Evolutionary conservation across 2,797 vertebrate genomes (phyloP), one percentile per base, ranked within the genome.

Genomic region (Bradypus variegatus): DNA sequence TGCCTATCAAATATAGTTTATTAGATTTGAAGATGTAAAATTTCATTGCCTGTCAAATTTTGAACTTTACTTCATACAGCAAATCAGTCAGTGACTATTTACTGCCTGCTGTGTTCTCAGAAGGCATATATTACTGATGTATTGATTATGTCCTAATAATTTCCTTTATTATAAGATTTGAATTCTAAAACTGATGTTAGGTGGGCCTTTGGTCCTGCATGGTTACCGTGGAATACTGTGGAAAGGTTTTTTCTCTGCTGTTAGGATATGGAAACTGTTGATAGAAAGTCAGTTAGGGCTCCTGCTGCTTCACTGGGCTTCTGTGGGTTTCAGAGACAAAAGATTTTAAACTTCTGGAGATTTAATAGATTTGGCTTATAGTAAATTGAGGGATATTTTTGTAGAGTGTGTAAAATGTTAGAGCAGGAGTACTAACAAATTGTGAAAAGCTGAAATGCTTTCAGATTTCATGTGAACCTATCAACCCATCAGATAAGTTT

Each of bases 281-380:
- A 77, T 69, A 38, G 79, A 72, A 86, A 94, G 90, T 93, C 70
- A 60, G 9, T 82, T 72, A 41, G 91, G 81, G 73, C 33, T 90
- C 31, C 36, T 53, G 48, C 45, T 87, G 53, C 29, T 82, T 80
- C 48, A 16, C 18, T 64, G 80, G 41, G 18, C 83, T 78, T 90
- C 64, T 45, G 58, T 70, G 58, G 64, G 55, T 55, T 70, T 84
- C 88, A 88, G 78, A 86, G 87, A 93, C 70, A 67, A 86, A 94
- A 85, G 25, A 81, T 79, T 83, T 90, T 64, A 76, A 31, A 79
- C 29, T 88, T 78, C 10, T 73, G 80, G 89, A 86, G 76, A 92
- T 67, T 88, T 95, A 93, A 58, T 70, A 86, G 62, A 91, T 88
- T 95, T 13, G 55, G 72, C 77, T 92, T 94, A 92, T 69, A 88